Evolutionary conservation across 2,797 vertebrate genomes (phyloP), one percentile per base, ranked within the genome.

Genomic region (Malurus leucopterus): DNA sequence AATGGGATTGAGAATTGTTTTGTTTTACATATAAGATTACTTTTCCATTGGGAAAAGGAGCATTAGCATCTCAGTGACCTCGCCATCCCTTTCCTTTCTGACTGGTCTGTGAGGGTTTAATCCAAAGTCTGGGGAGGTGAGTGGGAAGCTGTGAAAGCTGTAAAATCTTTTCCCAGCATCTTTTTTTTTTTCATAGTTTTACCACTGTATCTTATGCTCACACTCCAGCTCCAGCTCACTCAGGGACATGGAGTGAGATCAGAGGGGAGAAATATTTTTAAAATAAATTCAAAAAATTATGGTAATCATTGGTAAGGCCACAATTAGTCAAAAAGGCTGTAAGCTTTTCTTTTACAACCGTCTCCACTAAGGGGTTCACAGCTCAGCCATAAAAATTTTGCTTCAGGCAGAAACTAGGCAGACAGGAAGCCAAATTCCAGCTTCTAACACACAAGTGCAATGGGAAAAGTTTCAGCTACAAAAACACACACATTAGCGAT

Each of bases 351-450:
- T 95, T 96, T 93, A 94, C 95, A 96, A 83, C 75, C 83, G 5
- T 91, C 85, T 89, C 93, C 92, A 93, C 86, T 88, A 89, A 90
- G 81, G 74, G 84, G 91, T 95, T 96, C 92, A 94, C 74, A 93
- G 88, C 41, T 95, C 85, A 92, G 93, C 75, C 92, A 86, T 96
- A 96, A 97, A 96, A 96, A 94, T 46, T 81, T 94, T 93, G 93
- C 93, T 92, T 91, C 91, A 84, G 90, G 95, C 94, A 97, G 89
- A 57, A 86, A 95, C 84, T 86, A 94, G 94, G 88, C 96, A 96
- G 92, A 94, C 92, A 96, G 96, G 97, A 97, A 97, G 94, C 82
- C 96, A 85, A 55, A 74, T 88, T 92, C 90, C 91, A 95, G 92
- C 61, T 95, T 92, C 89, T 89, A 95, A 95, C 88, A 90, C 93